Evolutionary conservation across 2,888 invertebrate species (phyloP), one percentile per base, ranked within the genome.

Genomic region (Camponotus fellah): DNA sequence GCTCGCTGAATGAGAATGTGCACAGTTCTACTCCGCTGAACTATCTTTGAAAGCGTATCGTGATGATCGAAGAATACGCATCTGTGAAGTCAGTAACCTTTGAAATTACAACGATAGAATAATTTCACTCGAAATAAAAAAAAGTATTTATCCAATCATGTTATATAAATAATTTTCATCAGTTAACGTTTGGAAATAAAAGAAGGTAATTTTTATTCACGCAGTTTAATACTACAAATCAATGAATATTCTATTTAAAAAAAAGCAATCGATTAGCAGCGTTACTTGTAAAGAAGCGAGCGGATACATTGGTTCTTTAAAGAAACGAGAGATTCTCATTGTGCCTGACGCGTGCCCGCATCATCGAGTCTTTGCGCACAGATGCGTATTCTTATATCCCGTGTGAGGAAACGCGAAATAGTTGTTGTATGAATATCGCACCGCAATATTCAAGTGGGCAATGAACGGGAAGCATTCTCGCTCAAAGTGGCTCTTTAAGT

Each of bases 341-440:
- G 83, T 82, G 46, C 60, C 37, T 40, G 75, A 85, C 82, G 87
- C 80, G 86, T 87, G 87, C 89, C 91, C 90, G 91, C 90, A 91
- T 91, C 89, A 83, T 91, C 82, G 86, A 90, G 81, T 69, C 83
- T 86, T 68, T 66, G 82, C 85, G 88, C 90, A 90, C 91, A 91
- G 90, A 91, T 91, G 91, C 85, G 80, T 86, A 82, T 84, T 71
- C 71, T 71, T 46, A n/a, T 26, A 71, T 71, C 71, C 14, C 60
- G 17, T 40, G 56, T 58, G 46, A 74, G 64, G 69, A 74, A 79
- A 84, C 65, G 77, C 56, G 66, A 86, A 87, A 86, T 72, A 72
- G 79, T 85, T 77, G 83, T 86, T 87, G 75, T 83, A 80, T 77
- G 83, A 74, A 49, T 69, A 62, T 34, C n/a, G 56, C 32, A 12